Base-by-base conservation (phyloP, 2,113 vertebrate genomes). In the Brienomyrus longianalis region DNA sequence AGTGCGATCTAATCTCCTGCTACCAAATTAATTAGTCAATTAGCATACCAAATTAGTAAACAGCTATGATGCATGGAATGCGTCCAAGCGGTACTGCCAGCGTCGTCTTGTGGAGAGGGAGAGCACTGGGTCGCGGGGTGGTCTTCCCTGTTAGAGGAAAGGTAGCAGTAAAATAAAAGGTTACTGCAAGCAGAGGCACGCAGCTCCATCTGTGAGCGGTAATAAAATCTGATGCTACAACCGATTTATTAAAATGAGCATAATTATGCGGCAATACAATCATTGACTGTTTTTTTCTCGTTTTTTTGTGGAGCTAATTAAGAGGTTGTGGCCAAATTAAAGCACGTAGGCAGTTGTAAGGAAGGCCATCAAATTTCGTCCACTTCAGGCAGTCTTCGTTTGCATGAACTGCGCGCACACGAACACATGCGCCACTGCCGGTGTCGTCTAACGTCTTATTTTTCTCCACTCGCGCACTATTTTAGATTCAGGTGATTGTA, bases 11-110 rank as follows among this genome's bases (percentile, higher is more conserved):
- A 88, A 90, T 89, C 90, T 89, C 77, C 87, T 83, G 48, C 88
- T 89, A 47, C 90, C 90, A 90, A 89, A 90, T 90, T 85, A 90
- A 89, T 90, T 89, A 90, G 87, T 89, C 62, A 89, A 51, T 90
- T 90, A 90, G 86, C 90, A 90, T 88, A 89, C 27, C 48, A 51
- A 89, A 90, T 89, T 89, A 89, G 87, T 89, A 89, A 90, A 90
- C 87, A 83, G 88, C 88, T 90, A 89, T 85, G 87, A 90, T 89
- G 54, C 90, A 89, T 90, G 90, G 90, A 89, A 89, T 59, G 45
- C 83, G 83, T 90, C 90, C 90, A 89, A 86, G 56, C 23, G 59
- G 39, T 89, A 80, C 83, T 43, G 77, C 77, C 87, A 86, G 87
- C 13, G 83, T 15, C 11, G 31, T 19, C 39, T 66, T 31, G 85